Evolutionary conservation across 2,797 vertebrate species (phyloP).

Genomic region (Tadarida brasiliensis): DNA sequence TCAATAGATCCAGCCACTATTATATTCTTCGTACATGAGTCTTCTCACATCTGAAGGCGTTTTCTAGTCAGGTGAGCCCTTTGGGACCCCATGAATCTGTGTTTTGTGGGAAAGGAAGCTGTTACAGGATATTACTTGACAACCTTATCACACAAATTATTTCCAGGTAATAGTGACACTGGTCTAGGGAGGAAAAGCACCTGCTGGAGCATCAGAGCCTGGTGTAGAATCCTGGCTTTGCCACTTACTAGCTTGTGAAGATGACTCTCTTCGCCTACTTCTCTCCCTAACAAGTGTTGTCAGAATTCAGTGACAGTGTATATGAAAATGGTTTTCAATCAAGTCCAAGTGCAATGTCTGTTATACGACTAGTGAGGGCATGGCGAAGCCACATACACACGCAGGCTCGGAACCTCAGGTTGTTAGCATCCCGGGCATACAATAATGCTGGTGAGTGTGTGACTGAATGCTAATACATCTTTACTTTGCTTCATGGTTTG

Average conservation of each 20-base stretch:
- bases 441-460: not conserved
- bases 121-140: not conserved
- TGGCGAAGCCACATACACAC: not conserved
- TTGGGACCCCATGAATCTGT: not conserved
- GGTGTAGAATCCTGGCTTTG: not conserved
- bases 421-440: not conserved
- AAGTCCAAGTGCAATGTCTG: not conserved
- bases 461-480: not conserved
- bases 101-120: not conserved
- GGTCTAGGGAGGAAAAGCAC: not conserved
- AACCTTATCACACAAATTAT: not conserved
- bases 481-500: not conserved
- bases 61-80: not conserved
- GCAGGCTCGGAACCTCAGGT: not conserved
- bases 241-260: not conserved
- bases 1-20: not conserved
- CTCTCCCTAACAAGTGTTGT: not conserved
- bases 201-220: not conserved
- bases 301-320: constrained; percentile 10
- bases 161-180: not conserved
- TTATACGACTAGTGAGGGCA: not conserved
- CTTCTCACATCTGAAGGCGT: not conserved
- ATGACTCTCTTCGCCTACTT: not conserved
- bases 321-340: not conserved
- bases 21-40: not conserved